Percentiles rank a stretch among this genome's conserved stretches.
Evolutionary conservation across 2,888 invertebrate genomes (phyloP).

Genomic region (Clunio marinus): DNA sequence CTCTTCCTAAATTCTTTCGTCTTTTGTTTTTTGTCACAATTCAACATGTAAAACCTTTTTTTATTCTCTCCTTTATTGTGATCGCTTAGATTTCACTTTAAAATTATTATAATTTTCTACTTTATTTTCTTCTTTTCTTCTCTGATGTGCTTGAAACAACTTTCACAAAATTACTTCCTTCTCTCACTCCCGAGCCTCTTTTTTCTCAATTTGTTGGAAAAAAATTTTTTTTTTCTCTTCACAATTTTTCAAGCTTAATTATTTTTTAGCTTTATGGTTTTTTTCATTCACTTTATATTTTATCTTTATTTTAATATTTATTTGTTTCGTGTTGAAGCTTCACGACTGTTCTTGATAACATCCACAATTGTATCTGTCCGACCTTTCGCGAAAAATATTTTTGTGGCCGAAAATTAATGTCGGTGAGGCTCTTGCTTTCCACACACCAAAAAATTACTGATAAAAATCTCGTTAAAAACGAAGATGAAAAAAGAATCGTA

Average conservation of each 20-base stretch:
- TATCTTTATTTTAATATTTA: too few species aligned
- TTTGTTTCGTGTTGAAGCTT: neutral
- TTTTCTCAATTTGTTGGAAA: neutral
- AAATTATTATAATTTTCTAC: slow-evolving; percentile 24
- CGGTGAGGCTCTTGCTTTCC: neutral
- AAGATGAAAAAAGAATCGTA: neutral
- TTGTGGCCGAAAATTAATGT: neutral
- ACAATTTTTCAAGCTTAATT: slow-evolving; percentile 5
- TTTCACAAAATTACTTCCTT: slow-evolving; percentile 39
- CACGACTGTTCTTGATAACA: too few species aligned
- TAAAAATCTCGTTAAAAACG: neutral
- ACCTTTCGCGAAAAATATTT: too few species aligned
- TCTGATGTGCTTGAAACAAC: neutral
- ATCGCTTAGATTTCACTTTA: slow-evolving; percentile 34
- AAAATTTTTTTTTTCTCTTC: neutral
- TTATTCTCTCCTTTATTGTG: neutral
- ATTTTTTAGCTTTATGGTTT: neutral
- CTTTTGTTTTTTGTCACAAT: neutral
- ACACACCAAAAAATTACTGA: neutral
- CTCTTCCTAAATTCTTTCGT: slow-evolving; percentile 9
- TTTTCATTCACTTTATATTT: too few species aligned
- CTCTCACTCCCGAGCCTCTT: slow-evolving; percentile 17
- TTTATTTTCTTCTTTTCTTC: slow-evolving; percentile 1
- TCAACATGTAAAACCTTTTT: slow-evolving; percentile 17
- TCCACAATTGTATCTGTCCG: too few species aligned